phyloP scores from a whole-genome alignment of 2,888 invertebrate genomes.

The Dynastes tityus region DNA sequence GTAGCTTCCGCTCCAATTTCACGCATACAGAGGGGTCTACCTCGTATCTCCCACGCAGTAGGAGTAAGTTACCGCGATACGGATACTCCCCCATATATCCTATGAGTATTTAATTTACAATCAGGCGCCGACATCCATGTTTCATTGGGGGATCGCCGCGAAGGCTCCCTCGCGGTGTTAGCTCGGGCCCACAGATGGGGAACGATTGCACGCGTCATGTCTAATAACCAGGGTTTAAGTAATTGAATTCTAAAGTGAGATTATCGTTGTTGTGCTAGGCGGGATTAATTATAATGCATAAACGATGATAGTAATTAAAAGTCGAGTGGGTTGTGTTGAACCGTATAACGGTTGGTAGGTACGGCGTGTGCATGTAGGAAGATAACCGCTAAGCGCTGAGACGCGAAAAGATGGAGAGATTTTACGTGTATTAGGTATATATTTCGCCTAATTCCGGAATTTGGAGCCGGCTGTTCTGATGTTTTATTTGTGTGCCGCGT shows the following conservation, averaged over 20 bases:
- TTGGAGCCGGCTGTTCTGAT: too few relatives aligned
- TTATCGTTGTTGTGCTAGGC: slow-evolving; percentile 44
- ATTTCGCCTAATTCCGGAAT: too few relatives aligned
- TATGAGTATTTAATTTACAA: slow-evolving; percentile 47
- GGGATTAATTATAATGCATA: slow-evolving; percentile 47
- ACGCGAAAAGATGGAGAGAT: slow-evolving; percentile 12
- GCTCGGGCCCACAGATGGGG: not conserved
- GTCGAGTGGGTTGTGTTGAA: slow-evolving; percentile 28
- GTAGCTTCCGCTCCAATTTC: slow-evolving; percentile 22
- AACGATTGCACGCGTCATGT: slow-evolving; percentile 22
- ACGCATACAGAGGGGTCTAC: not conserved
- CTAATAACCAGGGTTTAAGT: slow-evolving; percentile 43
- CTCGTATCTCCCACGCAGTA: slow-evolving; percentile 12
- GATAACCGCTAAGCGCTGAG: not conserved
- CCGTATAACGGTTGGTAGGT: slow-evolving; percentile 3
- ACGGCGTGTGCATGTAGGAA: slow-evolving; percentile 3
- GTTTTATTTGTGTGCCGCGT: too few relatives aligned
- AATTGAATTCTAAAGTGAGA: slow-evolving; percentile 48
- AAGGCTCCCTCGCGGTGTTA: not conserved
- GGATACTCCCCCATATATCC: slow-evolving; percentile 29
- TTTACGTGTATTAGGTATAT: too few relatives aligned
- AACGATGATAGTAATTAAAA: slow-evolving; percentile 46
- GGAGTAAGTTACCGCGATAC: not conserved
- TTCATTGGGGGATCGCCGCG: slow-evolving; percentile 14
- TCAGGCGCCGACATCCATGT: slow-evolving; percentile 40